Evolutionary conservation across 2,888 invertebrate species (phyloP), one percentile per base, ranked within the genome.

Genomic region (Macrosoma leucophasiata): DNA sequence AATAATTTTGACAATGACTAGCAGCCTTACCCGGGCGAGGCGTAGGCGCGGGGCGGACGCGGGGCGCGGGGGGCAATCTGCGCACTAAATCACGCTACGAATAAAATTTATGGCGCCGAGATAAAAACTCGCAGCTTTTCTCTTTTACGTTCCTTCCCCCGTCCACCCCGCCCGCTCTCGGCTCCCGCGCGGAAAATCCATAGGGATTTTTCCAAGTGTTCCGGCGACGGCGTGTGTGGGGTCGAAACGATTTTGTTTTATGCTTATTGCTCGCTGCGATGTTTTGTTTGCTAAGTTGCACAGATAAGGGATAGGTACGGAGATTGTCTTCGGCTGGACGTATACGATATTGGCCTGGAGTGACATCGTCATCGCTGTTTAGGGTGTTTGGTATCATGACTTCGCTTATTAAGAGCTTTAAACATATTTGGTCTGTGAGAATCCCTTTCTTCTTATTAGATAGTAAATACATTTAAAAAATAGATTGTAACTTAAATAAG

Each of bases 51-150:
- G 78, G 73, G 69, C 39, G 64, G 43, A n/a, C n/a, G 75, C 68
- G 77, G 70, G 63, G 68, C 43, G 62, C 48, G 66, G 64, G 78
- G 78, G 81, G 81, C 82, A 84, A 85, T 85, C 85, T 85, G 82
- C 74, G 84, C 85, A 84, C 84, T 85, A 85, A 85, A 85, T 85
- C 85, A 85, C 85, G 85, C 81, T 85, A 78, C 85, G 85, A 85
- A 85, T 85, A 85, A 85, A 85, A 85, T 85, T 85, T 85, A 85
- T 85, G 85, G 85, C 78, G 81, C 81, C 84, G 84, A 85, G 85
- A 85, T 85, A 85, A 85, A 85, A 85, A 85, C 85, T 85, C 85
- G 85, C 84, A 85, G 85, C 85, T 85, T 85, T 85, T 85, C 85
- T 85, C 85, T 85, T 85, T 84, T 84, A 84, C 82, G 82, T 82